phyloP scores from a whole-genome alignment of 1,140 invertebrate genomes.

The Conus ventricosus region DNA sequence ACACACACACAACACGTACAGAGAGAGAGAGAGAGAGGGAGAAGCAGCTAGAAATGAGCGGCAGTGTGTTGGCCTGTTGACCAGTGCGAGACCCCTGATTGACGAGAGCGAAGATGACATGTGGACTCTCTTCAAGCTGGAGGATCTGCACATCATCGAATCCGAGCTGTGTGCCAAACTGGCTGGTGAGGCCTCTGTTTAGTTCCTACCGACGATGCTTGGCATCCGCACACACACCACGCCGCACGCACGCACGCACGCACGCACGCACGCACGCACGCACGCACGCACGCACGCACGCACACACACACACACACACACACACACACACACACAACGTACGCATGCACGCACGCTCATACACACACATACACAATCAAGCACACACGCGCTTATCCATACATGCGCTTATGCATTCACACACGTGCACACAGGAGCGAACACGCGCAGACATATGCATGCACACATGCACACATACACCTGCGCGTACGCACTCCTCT shows the following conservation, averaged over 20 bases:
- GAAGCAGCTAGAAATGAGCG: too few species aligned
- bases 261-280: too few species aligned
- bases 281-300: too few species aligned
- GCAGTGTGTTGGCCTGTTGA: not conserved
- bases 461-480: conserved; percentile 12
- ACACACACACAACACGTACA: too few species aligned
- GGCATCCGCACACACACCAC: not conserved
- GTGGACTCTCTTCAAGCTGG: conserved; percentile 9
- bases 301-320: too few species aligned
- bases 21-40: too few species aligned
- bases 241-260: too few species aligned
- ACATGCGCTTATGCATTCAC: conserved; percentile 12
- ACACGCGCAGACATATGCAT: not conserved
- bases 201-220: too few species aligned
- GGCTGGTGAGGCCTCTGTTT: not conserved
- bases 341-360: not conserved
- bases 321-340: too few species aligned
- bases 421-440: not conserved
- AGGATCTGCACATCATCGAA: conserved; percentile 2
- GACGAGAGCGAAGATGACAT: conserved; percentile 19
- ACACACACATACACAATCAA: not conserved
- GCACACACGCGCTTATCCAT: not conserved
- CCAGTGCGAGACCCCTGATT: conserved; percentile 4
- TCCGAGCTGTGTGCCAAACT: conserved; percentile 1
- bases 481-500: conserved; percentile 14